These are phyloP conservation scores for Myotis planiceps DNA, from an alignment of 2,797 vertebrate species.

Conservation along the genomic window DNA sequence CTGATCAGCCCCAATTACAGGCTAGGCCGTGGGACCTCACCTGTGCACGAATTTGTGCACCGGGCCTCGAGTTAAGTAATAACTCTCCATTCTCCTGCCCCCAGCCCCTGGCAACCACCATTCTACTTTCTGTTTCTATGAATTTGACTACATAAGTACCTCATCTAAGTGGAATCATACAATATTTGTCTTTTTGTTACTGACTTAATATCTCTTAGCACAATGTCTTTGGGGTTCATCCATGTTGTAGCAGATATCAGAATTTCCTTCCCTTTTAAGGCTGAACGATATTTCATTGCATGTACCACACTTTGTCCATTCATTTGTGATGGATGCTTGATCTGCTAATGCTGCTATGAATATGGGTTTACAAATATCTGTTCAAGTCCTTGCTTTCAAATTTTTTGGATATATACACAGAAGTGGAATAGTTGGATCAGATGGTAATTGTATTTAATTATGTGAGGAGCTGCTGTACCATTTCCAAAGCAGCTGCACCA, in stretches of 20 bases:
- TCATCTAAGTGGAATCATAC: not conserved
- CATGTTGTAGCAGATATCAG: not conserved
- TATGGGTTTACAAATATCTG: not conserved
- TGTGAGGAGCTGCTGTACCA: not conserved
- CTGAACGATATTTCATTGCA: not conserved
- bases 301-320: not conserved
- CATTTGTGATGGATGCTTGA: not conserved
- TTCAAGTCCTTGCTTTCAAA: not conserved
- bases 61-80: not conserved
- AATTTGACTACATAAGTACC: not conserved
- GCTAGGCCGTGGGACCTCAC: too few species aligned
- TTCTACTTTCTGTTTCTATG: not conserved
- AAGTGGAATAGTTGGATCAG: not conserved
- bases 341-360: not conserved
- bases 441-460: not conserved
- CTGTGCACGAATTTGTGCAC: too few species aligned
- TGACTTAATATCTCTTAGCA: slow-evolving; percentile 18
- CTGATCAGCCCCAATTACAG: too few species aligned
- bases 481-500: not conserved
- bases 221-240: not conserved
- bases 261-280: not conserved
- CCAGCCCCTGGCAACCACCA: not conserved
- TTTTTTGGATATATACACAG: not conserved
- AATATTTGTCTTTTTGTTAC: not conserved
- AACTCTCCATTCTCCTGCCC: not conserved